A percentile compares a stretch with the other conserved stretches of the same genome.
phyloP scores from a whole-genome alignment of 2,888 invertebrate species.

The Plagodis pulveraria region DNA sequence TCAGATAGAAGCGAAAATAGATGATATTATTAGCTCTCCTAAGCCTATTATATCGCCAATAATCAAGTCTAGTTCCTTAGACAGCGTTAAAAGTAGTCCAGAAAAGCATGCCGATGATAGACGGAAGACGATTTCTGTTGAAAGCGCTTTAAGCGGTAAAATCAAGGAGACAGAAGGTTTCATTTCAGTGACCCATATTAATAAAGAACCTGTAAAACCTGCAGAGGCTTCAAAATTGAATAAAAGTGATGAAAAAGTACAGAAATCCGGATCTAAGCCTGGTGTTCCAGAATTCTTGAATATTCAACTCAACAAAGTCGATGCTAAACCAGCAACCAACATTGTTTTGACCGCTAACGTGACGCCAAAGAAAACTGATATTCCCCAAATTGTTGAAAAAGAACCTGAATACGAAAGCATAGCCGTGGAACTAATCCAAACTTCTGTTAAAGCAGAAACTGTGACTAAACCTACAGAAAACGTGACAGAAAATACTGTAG shows the following conservation, averaged over 20 bases:
- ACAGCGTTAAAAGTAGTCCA: conserved; percentile 85
- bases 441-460: conserved; percentile 52
- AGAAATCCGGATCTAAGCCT: conserved; percentile 57
- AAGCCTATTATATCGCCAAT: conserved; percentile 79
- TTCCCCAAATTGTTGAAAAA: conserved; percentile 59
- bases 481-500: conserved; percentile 47
- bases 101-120: conserved; percentile 76
- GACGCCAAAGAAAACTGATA: conserved; percentile 79
- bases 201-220: conserved; percentile 71
- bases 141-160: conserved; percentile 67
- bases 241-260: conserved; percentile 72
- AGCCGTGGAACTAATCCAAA: conserved; percentile 36
- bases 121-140: conserved; percentile 80
- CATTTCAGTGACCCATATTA: conserved; percentile 84
- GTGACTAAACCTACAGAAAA: conserved; percentile 57
- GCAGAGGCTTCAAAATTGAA: conserved; percentile 57
- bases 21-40: conserved; percentile 82
- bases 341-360: conserved; percentile 87
- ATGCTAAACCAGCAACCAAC: conserved; percentile 85
- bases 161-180: conserved; percentile 70
- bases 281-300: conserved; percentile 88
- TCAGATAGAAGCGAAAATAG: conserved; percentile 83
- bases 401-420: conserved; percentile 57
- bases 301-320: conserved; percentile 89
- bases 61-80: conserved; percentile 83